phyloP scores from a whole-genome alignment of 2,113 vertebrate genomes.

The Albula goreensis region DNA sequence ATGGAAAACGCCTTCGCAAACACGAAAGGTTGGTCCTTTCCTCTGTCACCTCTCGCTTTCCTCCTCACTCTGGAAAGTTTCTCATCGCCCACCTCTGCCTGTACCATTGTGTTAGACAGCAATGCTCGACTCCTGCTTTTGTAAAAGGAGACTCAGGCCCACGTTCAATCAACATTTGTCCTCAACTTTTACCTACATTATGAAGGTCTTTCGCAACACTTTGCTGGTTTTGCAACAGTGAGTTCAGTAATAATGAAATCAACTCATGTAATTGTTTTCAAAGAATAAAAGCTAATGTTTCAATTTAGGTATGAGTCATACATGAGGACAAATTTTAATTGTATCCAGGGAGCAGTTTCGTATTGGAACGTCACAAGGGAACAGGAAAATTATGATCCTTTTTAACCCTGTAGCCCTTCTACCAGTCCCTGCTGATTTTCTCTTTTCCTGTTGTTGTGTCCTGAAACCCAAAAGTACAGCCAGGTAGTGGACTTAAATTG shows the following conservation, averaged over 20 bases:
- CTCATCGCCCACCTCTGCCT: too few species aligned
- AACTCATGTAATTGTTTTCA: too few species aligned
- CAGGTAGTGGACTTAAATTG: too few species aligned
- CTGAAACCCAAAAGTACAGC: too few species aligned
- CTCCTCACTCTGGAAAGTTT: neutral
- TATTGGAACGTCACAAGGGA: neutral
- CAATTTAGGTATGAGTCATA: neutral
- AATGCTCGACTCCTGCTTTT: neutral
- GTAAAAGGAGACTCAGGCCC: neutral
- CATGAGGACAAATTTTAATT: neutral
- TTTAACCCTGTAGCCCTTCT: neutral
- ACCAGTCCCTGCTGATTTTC: neutral
- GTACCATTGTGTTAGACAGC: neutral
- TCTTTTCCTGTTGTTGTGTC: too few species aligned
- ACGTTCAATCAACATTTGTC: neutral
- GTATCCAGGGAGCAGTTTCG: neutral
- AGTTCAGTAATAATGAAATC: too few species aligned
- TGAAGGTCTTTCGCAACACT: too few species aligned
- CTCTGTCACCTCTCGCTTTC: neutral
- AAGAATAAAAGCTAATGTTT: too few species aligned
- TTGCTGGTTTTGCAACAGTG: too few species aligned
- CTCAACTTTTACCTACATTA: neutral
- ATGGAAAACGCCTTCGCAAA: conserved; percentile 83
- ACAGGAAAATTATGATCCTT: neutral
- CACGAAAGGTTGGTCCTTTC: conserved; percentile 80